These are phyloP conservation scores for Perizoma affinitatum DNA, from an alignment of 2,888 invertebrate species.

Conservation along the genomic window DNA sequence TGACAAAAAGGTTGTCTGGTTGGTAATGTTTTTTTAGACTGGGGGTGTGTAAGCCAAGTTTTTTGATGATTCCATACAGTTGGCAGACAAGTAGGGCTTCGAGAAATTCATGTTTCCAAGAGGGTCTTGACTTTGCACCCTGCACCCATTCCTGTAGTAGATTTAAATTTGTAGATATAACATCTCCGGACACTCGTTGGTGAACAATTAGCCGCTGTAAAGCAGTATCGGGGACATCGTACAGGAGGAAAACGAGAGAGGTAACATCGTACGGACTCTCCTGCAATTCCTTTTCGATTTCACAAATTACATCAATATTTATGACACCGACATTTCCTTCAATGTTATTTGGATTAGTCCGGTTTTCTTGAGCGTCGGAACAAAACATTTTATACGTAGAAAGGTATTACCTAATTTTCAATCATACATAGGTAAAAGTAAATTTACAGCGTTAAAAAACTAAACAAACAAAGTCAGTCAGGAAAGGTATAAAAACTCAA, in stretches of 20 bases:
- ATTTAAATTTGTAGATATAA: conserved; percentile 54
- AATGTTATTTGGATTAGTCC: conserved; percentile 35
- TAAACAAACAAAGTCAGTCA: too few relatives aligned
- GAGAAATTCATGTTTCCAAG: conserved; percentile 72
- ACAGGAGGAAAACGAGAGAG: conserved; percentile 72
- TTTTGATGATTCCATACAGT: conserved; percentile 62
- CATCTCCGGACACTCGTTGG: conserved; percentile 62
- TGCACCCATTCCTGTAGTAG: conserved; percentile 70
- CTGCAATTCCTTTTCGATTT: conserved; percentile 68
- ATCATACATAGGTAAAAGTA: too few relatives aligned
- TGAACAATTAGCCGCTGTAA: conserved; percentile 65
- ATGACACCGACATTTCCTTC: conserved; percentile 53
- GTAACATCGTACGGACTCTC: conserved; percentile 62
- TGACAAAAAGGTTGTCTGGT: conserved; percentile 51
- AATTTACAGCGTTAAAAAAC: too few relatives aligned
- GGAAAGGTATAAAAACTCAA: too few relatives aligned
- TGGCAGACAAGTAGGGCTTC: conserved; percentile 72
- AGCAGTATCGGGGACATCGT: conserved; percentile 71
- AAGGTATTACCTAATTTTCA: conserved; percentile 6
- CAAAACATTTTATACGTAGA: conserved; percentile 46
- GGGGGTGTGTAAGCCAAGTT: conserved; percentile 63
- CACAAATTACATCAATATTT: conserved; percentile 58
- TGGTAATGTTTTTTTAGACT: conserved; percentile 58
- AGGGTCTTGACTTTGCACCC: conserved; percentile 55
- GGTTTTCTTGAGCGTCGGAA: conserved; percentile 48